Percentiles rank a stretch among this genome's conserved stretches.
Evolutionary conservation across 2,888 invertebrate species (phyloP).

Genomic region (Drosophila trichaetosa): DNA sequence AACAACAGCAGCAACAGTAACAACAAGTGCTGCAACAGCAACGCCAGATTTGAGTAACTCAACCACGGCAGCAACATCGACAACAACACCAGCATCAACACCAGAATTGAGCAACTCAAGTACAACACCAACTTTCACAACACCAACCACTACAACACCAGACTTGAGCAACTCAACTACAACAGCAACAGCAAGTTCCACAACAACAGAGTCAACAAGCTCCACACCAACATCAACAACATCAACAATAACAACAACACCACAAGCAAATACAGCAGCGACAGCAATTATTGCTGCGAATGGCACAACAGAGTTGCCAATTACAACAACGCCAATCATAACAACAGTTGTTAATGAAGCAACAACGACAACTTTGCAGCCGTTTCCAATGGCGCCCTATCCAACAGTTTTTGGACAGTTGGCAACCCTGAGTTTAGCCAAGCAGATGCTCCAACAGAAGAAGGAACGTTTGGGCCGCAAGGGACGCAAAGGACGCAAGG

Average conservation of each 20-base stretch:
- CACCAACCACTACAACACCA: neutral
- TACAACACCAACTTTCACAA: conserved; percentile 15
- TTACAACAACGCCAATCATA: conserved; percentile 1
- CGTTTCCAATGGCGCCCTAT: conserved; percentile 55
- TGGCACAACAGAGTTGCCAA: neutral
- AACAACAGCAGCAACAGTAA: conserved; percentile 8
- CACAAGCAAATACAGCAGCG: neutral
- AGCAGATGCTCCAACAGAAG: conserved; percentile 15
- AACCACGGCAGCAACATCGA: conserved; percentile 5
- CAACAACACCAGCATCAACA: neutral
- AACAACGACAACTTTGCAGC: conserved; percentile 36
- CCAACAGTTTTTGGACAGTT: conserved; percentile 40
- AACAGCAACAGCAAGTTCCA: neutral
- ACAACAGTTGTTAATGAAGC: neutral
- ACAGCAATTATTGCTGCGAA: conserved; percentile 12
- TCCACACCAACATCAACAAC: conserved; percentile 4
- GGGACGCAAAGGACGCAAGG: conserved; percentile 58
- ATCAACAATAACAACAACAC: conserved; percentile 2
- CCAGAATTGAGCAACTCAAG: conserved; percentile 14
- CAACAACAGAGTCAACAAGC: conserved; percentile 8
- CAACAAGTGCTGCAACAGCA: conserved; percentile 4
- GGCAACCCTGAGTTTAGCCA: conserved; percentile 12
- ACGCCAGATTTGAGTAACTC: conserved; percentile 1
- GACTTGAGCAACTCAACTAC: conserved; percentile 9
- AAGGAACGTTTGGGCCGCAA: conserved; percentile 45